Conservation (phyloP, 2,113 vertebrate genomes). For the Proterorhinus semilunaris region DNA sequence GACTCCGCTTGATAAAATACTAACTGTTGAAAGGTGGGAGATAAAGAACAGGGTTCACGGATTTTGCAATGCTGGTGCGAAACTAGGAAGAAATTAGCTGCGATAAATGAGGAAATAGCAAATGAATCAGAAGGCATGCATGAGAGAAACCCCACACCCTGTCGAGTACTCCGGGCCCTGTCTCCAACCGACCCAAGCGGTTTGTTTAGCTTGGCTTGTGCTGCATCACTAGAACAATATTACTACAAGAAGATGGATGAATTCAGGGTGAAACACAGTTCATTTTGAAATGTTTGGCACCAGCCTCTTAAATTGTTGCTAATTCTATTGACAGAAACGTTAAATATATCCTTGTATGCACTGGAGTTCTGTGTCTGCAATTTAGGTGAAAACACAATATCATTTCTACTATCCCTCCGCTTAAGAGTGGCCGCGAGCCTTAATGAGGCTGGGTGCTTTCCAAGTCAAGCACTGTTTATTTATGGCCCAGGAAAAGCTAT, state of each 20-base stretch:
- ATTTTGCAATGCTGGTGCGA: conserved; percentile 1
- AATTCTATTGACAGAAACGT: neutral
- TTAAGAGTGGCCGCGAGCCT: conserved; percentile 29
- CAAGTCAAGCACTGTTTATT: conserved; percentile 64
- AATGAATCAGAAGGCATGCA: conserved; percentile 19
- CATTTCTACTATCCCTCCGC: conserved; percentile 27
- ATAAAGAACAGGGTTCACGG: neutral
- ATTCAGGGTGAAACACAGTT: conserved; percentile 46
- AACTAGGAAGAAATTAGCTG: conserved; percentile 8
- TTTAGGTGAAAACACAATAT: conserved; percentile 20
- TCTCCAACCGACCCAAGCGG: conserved; percentile 19
- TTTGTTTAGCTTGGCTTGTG: conserved; percentile 61
- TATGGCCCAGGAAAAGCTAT: conserved; percentile 68
- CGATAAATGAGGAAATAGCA: conserved; percentile 1
- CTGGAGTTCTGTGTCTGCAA: neutral
- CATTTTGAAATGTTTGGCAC: conserved; percentile 42
- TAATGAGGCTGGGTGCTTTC: conserved; percentile 54
- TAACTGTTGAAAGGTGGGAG: conserved; percentile 5
- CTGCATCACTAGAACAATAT: conserved; percentile 54
- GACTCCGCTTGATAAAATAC: conserved; percentile 1
- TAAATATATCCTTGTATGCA: no score
- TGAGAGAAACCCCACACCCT: conserved; percentile 16
- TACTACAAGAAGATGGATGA: conserved; percentile 49
- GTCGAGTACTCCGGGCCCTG: conserved; percentile 8
- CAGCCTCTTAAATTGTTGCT: conserved; percentile 10